phyloP scores from a whole-genome alignment of 2,113 vertebrate genomes.

The Ptychochromis oligacanthus region DNA sequence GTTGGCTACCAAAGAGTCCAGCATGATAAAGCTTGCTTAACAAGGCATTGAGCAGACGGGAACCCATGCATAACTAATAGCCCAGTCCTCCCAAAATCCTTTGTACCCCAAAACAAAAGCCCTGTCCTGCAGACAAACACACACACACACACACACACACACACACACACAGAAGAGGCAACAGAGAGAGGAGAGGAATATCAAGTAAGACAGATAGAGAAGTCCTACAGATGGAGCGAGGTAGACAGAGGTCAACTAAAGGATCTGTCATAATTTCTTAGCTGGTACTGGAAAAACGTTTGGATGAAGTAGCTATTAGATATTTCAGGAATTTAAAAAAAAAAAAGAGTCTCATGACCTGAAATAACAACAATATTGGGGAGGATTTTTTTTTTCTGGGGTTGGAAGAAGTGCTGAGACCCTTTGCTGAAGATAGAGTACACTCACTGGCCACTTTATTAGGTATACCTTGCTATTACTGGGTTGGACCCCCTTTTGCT shows the following conservation, averaged over 20 bases:
- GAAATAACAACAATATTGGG: neutral
- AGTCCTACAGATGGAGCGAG: neutral
- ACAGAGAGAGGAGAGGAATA: slow-evolving; percentile 52
- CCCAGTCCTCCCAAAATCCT: slow-evolving; percentile 52
- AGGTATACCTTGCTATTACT: too few relatives aligned
- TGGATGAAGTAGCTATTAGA: neutral
- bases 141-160: neutral
- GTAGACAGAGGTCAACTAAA: neutral
- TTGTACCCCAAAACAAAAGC: slow-evolving; percentile 68
- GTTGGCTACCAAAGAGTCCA: slow-evolving; percentile 56
- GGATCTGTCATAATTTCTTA: neutral
- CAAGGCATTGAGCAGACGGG: slow-evolving; percentile 66
- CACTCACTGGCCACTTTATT: too few relatives aligned
- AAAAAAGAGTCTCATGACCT: neutral
- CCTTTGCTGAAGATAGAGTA: neutral
- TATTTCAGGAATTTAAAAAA: neutral
- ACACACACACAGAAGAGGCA: neutral
- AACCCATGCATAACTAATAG: slow-evolving; percentile 77
- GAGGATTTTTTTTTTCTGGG: neutral
- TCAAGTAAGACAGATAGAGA: slow-evolving; percentile 38
- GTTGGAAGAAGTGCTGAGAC: neutral
- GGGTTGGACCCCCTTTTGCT: too few relatives aligned
- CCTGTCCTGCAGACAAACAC: slow-evolving; percentile 7
- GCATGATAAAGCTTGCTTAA: slow-evolving; percentile 76
- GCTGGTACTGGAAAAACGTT: neutral